These are phyloP conservation scores for Anastatus disparis DNA, from an alignment of 1,140 invertebrate species.

Conservation along the genomic window DNA sequence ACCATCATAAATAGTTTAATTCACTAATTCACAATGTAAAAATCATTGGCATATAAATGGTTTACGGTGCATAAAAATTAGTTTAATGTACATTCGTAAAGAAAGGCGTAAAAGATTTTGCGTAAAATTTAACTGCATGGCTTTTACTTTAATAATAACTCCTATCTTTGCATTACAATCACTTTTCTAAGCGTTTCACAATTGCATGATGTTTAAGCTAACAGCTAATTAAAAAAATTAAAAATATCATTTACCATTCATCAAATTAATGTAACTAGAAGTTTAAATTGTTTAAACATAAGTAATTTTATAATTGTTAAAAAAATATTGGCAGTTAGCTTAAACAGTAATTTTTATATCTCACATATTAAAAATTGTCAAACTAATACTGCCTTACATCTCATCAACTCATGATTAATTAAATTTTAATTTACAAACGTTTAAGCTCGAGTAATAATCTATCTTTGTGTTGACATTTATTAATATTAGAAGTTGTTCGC, in stretches of 20 bases:
- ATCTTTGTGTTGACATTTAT: conserved; percentile 3
- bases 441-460: conserved; percentile 36
- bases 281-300: no score
- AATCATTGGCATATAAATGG: conserved; percentile 2
- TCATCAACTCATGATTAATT: neutral
- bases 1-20: neutral
- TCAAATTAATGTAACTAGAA: no score
- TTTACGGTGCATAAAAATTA: conserved; percentile 18
- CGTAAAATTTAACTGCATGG: conserved; percentile 10
- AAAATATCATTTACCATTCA: neutral
- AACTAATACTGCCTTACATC: neutral
- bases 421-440: conserved; percentile 23
- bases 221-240: no score
- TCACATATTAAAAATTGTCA: neutral
- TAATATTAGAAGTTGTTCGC: conserved; percentile 14
- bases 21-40: neutral
- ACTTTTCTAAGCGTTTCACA: no score
- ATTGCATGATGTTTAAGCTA: no score
- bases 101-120: conserved; percentile 13
- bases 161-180: neutral
- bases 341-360: neutral
- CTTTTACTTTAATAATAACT: neutral
- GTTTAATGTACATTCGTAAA: conserved; percentile 11
- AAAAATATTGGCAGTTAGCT: no score
- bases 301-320: no score